These are phyloP conservation scores for Pseudeuparius sepicola DNA, from an alignment of 2,888 invertebrate species.

Conservation along the genomic window DNA sequence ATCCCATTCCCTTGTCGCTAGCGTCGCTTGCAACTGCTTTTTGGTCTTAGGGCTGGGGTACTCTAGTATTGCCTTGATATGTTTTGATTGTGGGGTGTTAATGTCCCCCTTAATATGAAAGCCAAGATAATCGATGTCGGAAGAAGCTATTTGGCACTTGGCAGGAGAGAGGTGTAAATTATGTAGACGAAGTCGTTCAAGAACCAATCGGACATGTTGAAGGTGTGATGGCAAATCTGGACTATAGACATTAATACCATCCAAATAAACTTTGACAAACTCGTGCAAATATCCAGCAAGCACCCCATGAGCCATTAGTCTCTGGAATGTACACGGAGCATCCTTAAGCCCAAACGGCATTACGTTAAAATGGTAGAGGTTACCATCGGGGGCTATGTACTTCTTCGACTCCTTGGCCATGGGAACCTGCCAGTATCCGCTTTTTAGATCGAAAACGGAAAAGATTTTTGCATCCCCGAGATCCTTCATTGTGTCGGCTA, in stretches of 20 bases:
- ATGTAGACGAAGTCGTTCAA: too few species aligned
- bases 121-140: constrained; percentile 4
- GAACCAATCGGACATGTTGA: background rate
- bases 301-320: constrained; percentile 5
- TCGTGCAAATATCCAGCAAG: background rate
- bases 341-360: too few species aligned
- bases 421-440: too few species aligned
- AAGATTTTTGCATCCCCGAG: too few species aligned
- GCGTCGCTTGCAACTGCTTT: constrained; percentile 5
- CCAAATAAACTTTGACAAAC: constrained; percentile 6
- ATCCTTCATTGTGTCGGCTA: too few species aligned
- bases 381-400: too few species aligned
- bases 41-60: constrained; percentile 1
- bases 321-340: too few species aligned
- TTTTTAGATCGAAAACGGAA: too few species aligned
- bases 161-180: too few species aligned
- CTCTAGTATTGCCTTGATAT: background rate
- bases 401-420: too few species aligned
- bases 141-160: background rate
- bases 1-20: constrained; percentile 9
- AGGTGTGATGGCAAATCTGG: background rate
- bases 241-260: constrained; percentile 6
- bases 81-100: background rate
- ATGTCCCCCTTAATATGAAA: background rate
- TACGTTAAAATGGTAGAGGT: too few species aligned